Evolutionary conservation across 2,113 vertebrate species (phyloP), one percentile per base, ranked within the genome.

Genomic region (Notothenia coriiceps): DNA sequence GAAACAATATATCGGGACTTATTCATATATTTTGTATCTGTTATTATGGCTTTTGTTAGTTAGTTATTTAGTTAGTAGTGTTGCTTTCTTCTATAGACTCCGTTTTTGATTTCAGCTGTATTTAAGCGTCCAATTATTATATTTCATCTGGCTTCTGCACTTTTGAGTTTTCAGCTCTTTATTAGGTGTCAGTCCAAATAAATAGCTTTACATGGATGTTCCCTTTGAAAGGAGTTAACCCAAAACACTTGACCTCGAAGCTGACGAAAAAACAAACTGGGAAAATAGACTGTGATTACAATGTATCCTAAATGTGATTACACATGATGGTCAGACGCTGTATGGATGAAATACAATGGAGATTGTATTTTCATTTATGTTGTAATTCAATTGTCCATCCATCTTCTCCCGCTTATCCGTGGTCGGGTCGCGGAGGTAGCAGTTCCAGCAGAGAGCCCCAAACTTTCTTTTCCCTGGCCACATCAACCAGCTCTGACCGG

Each of bases 31-130:
- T 6, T 40, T 6, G 35, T 35, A 22, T 66, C 54, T 33, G 17
- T 54, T 70, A 62, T 46, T 57, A 12, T 25, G 43, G 9, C 40
- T 70, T 43, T 56, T 80, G 59, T 25, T 62, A 70, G 22, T 64
- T 70, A 81, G 59, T 80, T 80, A 83, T 86, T 82, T 70, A 49
- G 49, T 62, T 72, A 66, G 67, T 12, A 13, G 25, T 73, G 1
- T 82, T 66, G 50, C 17, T 77, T 49, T 80, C 50, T 49, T 76
- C 47, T 54, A 25, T 40, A 6, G 73, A 46, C 70, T 69, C 33
- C 69, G 64, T 46, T 47, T 60, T 77, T 78, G 70, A 72, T 46
- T 78, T 15, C 66, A 57, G 59, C 57, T 15, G 61, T 14, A 79
- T 75, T 82, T 67, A 82, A 80, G 60, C n/a, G 15, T 73, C 33